Evolutionary conservation across 2,888 invertebrate species (phyloP).

Genomic region (Ceramica pisi): DNA sequence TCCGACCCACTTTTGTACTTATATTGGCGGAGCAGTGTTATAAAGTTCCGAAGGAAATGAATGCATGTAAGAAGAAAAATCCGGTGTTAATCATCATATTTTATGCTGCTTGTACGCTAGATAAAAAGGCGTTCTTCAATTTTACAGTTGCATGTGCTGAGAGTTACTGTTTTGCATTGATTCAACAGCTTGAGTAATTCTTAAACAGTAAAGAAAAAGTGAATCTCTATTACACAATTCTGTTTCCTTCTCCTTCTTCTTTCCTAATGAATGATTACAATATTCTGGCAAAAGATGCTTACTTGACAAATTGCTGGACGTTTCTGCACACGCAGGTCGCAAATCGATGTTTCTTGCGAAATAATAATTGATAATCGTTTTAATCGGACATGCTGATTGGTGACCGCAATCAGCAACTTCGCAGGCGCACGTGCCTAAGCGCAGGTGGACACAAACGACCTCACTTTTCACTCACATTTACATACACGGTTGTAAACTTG

Average conservation of each 20-base stretch:
- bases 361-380: constrained; percentile 72
- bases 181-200: not conserved
- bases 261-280: constrained; percentile 8
- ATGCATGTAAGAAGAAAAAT: constrained; percentile 28
- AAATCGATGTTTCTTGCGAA: constrained; percentile 62
- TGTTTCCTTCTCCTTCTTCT: too few species aligned
- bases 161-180: constrained; percentile 1
- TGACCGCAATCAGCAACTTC: constrained; percentile 61
- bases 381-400: constrained; percentile 65
- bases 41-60: constrained; percentile 10
- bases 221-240: not conserved
- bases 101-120: constrained; percentile 6
- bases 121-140: constrained; percentile 16
- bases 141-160: constrained; percentile 19
- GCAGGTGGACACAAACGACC: constrained; percentile 69
- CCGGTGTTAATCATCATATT: constrained; percentile 21
- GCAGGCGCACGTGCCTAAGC: constrained; percentile 55
- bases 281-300: constrained; percentile 25
- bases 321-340: constrained; percentile 57
- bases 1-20: constrained; percentile 17
- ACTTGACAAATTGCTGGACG: constrained; percentile 55
- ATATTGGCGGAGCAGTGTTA: not conserved
- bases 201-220: constrained; percentile 7
- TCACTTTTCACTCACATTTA: constrained; percentile 65
- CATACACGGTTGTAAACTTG: constrained; percentile 58